Percentiles rank a stretch among this genome's conserved stretches.
These are phyloP conservation scores for Drosophila pseudotakahashii DNA, from an alignment of 2,888 invertebrate species.

Conservation along the genomic window DNA sequence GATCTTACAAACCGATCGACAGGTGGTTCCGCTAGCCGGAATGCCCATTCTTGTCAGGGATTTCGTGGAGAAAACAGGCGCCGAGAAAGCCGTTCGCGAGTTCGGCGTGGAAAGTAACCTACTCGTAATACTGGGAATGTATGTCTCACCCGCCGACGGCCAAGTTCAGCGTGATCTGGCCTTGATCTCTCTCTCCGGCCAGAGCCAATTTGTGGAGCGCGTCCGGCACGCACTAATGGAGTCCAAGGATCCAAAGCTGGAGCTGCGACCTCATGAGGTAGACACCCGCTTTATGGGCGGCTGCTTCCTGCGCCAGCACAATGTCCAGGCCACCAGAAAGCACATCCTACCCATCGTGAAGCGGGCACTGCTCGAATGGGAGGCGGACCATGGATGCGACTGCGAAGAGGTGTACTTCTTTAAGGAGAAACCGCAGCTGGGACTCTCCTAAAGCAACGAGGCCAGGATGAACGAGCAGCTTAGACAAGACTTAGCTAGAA, in stretches of 20 bases:
- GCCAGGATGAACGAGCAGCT: neutral
- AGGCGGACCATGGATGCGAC: constrained; percentile 48
- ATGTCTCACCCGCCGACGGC: constrained; percentile 82
- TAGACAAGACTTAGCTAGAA: constrained; percentile 10
- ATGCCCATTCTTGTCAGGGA: constrained; percentile 80
- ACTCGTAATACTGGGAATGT: constrained; percentile 88
- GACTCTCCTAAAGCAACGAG: constrained; percentile 50
- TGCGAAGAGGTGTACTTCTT: constrained; percentile 68
- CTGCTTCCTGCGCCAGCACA: constrained; percentile 86
- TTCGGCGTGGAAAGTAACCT: constrained; percentile 85
- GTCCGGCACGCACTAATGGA: constrained; percentile 63
- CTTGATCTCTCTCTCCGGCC: constrained; percentile 82
- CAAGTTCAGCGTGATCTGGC: constrained; percentile 87
- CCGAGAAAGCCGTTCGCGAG: constrained; percentile 85
- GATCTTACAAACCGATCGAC: constrained; percentile 85
- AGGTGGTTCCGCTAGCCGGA: constrained; percentile 86
- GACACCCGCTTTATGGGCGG: constrained; percentile 83
- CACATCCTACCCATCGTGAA: constrained; percentile 88
- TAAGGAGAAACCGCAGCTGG: constrained; percentile 67
- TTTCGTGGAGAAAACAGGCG: constrained; percentile 79
- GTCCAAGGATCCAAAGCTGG: constrained; percentile 58
- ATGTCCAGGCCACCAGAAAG: constrained; percentile 88
- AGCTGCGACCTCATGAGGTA: constrained; percentile 83
- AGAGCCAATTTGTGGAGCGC: constrained; percentile 51
- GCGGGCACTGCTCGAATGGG: constrained; percentile 81